These are phyloP conservation scores for Nanorana parkeri DNA, from an alignment of 2,113 vertebrate species.

Conservation along the genomic window DNA sequence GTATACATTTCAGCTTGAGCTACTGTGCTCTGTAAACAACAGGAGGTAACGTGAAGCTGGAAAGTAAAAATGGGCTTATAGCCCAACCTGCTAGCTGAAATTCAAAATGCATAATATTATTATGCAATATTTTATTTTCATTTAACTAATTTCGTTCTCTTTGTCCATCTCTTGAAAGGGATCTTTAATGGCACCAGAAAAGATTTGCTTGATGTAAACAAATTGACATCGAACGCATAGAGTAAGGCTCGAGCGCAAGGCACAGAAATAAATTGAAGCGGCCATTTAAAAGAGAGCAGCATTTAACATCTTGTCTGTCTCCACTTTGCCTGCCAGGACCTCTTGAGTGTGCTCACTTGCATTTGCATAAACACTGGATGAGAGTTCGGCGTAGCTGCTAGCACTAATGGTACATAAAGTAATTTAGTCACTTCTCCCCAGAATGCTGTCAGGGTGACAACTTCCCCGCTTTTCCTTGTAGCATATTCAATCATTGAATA, in stretches of 20 bases:
- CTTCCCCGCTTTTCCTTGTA: slow-evolving; percentile 78
- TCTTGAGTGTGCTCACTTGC: slow-evolving; percentile 73
- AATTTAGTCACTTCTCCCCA: slow-evolving; percentile 81
- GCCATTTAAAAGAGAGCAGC: slow-evolving; percentile 57
- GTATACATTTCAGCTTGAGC: no score
- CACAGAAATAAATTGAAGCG: slow-evolving; percentile 40
- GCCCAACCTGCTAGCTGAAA: no score
- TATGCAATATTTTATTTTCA: no score
- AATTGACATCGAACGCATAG: slow-evolving; percentile 22
- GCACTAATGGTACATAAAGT: slow-evolving; percentile 82
- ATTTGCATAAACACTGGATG: slow-evolving; percentile 81
- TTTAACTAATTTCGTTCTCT: background rate
- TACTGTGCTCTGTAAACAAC: no score
- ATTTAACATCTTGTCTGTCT: slow-evolving; percentile 71
- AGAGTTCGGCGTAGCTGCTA: slow-evolving; percentile 76
- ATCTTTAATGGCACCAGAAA: slow-evolving; percentile 1
- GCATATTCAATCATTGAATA: slow-evolving; percentile 86
- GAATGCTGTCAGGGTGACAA: slow-evolving; percentile 80
- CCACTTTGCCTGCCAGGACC: slow-evolving; percentile 76
- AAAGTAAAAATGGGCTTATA: no score
- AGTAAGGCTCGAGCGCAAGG: slow-evolving; percentile 16
- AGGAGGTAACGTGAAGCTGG: no score
- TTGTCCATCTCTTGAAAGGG: background rate
- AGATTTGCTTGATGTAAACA: slow-evolving; percentile 33
- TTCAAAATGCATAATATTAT: no score